A percentile compares a stretch with the other conserved stretches of the same genome.
These are phyloP conservation scores for Drosophila nigritarsus DNA, from an alignment of 2,888 invertebrate species.

Conservation along the genomic window DNA sequence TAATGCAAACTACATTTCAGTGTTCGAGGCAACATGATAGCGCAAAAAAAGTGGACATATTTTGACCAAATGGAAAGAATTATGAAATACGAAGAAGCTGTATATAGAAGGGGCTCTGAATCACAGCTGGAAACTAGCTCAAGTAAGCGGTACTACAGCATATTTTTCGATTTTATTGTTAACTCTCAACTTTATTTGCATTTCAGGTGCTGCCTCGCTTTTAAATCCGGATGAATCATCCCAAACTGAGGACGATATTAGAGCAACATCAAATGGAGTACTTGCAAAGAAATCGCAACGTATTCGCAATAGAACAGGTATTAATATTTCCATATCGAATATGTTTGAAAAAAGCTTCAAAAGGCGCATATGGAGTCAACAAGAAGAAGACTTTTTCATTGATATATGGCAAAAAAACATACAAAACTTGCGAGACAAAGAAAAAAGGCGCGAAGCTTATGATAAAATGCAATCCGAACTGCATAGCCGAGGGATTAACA, in stretches of 20 bases:
- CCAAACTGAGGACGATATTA: not conserved
- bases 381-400: constrained; percentile 45
- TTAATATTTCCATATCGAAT: not conserved
- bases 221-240: constrained; percentile 16
- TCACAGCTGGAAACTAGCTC: not conserved
- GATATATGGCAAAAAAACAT: constrained; percentile 42
- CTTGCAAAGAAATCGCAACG: not conserved
- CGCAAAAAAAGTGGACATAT: constrained; percentile 9
- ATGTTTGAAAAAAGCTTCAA: not conserved
- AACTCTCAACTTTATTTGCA: not conserved
- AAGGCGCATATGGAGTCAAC: constrained; percentile 30
- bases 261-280: not conserved
- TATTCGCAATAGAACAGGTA: not conserved
- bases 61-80: constrained; percentile 20
- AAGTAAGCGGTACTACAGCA: constrained; percentile 22
- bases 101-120: not conserved
- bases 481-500: constrained; percentile 2
- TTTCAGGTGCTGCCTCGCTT: not conserved
- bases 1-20: constrained; percentile 10
- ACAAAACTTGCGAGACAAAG: constrained; percentile 7
- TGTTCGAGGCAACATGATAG: not conserved
- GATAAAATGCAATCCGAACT: constrained; percentile 41
- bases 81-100: not conserved
- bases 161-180: not conserved
- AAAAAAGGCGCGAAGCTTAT: constrained; percentile 15